Percentiles rank a stretch among this genome's conserved stretches.
Conservation (phyloP, 2,113 vertebrate species). For the Notothenia coriiceps region DNA sequence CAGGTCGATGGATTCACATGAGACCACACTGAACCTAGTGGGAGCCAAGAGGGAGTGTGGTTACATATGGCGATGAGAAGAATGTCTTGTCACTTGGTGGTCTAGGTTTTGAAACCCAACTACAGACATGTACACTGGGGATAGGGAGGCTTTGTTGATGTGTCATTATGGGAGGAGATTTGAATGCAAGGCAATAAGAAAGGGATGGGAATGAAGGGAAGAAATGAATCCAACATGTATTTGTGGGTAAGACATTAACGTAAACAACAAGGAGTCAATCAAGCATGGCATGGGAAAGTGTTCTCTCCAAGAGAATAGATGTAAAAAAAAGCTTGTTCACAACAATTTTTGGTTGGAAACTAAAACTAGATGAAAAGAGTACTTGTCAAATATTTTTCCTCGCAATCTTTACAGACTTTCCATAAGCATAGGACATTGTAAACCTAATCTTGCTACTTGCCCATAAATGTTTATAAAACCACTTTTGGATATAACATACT, state of each 20-base stretch:
- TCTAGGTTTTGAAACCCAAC: constrained; percentile 42
- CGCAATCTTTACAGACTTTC: constrained; percentile 38
- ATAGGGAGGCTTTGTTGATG: constrained; percentile 53
- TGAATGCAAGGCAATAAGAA: constrained; percentile 21
- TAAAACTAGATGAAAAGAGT: constrained; percentile 1
- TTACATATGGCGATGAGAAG: constrained; percentile 48
- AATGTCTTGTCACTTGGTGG: constrained; percentile 49
- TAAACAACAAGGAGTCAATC: constrained; percentile 10
- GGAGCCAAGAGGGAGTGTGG: constrained; percentile 29
- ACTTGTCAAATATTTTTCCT: constrained; percentile 32
- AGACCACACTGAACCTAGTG: constrained; percentile 31
- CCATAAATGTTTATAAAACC: constrained; percentile 37
- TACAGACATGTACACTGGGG: constrained; percentile 10
- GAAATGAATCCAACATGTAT: constrained; percentile 36
- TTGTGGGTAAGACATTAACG: constrained; percentile 16
- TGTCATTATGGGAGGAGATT: constrained; percentile 14
- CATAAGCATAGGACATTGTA: constrained; percentile 24
- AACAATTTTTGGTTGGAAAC: no score
- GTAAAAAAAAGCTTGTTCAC: no score
- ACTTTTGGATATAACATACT: constrained; percentile 18
- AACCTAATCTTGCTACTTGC: constrained; percentile 36
- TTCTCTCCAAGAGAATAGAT: background rate
- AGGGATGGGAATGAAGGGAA: constrained; percentile 23
- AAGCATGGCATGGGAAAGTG: constrained; percentile 20
- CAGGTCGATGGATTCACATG: constrained; percentile 34